phyloP scores from a whole-genome alignment of 1,140 invertebrate genomes.

The Chironomus tepperi region DNA sequence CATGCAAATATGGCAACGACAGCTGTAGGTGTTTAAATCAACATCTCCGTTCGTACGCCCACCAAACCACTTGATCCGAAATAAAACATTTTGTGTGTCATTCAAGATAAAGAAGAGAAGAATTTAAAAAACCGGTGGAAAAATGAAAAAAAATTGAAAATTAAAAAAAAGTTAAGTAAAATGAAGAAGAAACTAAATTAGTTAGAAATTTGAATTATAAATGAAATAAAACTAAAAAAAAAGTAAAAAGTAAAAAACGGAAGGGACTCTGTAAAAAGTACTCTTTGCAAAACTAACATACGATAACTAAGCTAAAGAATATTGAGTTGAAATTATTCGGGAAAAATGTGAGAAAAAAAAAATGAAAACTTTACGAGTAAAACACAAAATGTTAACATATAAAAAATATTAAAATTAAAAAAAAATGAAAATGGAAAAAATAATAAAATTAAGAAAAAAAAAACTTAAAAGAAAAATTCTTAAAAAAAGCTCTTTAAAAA shows the following conservation, averaged over 20 bases:
- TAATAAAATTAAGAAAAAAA: slow-evolving; percentile 1
- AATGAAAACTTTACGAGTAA: slow-evolving; percentile 20
- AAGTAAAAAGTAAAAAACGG: neutral
- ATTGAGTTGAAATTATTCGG: slow-evolving; percentile 9
- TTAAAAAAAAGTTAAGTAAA: too few species aligned
- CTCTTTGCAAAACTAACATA: neutral
- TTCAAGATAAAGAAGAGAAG: too few species aligned
- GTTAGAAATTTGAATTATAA: neutral
- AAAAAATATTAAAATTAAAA: slow-evolving; percentile 21
- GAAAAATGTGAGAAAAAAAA: neutral
- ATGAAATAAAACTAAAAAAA: neutral
- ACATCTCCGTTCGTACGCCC: too few species aligned
- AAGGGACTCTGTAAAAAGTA: slow-evolving; percentile 11
- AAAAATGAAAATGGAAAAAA: neutral
- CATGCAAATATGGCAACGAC: too few species aligned
- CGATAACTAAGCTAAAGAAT: neutral
- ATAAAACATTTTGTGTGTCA: too few species aligned
- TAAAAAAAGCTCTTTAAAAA: neutral
- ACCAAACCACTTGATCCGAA: too few species aligned
- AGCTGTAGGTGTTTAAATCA: too few species aligned
- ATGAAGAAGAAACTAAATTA: slow-evolving; percentile 1
- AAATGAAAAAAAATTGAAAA: too few species aligned
- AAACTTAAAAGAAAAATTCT: slow-evolving; percentile 10
- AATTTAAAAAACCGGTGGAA: too few species aligned
- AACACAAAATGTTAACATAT: slow-evolving; percentile 24